Evolutionary conservation across 2,113 vertebrate species (phyloP), one percentile per base, ranked within the genome.

Genomic region (Silurus meridionalis): DNA sequence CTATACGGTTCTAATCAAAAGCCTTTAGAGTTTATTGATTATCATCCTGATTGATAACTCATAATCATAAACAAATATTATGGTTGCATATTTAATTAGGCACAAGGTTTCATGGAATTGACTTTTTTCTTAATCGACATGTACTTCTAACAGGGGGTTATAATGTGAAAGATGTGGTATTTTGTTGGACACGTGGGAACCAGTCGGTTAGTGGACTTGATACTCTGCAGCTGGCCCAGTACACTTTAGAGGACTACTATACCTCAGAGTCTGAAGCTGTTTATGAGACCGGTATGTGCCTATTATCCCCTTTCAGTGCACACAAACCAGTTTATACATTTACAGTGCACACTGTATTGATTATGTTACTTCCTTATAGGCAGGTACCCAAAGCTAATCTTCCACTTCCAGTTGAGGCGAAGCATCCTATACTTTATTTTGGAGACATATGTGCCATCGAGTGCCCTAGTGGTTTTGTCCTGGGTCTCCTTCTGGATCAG

Each of bases 401-500:
- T 97, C 90, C 96, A 97, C 91, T 97, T 97, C 87, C 94, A 97
- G 89, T 94, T 98, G 87, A 97, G 96, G 91, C 95, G 96, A 89
- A 98, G 96, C 92, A 97, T 98, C 86, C 92, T 97, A 52, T 97
- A 97, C 91, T 97, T 98, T 89, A 97, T 97, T 90, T 89, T 97
- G 71, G 97, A 98, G 92, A 97, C 97, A 0, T 97, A 97, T 0
- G 96, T 98, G 2, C 97, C 97, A 60, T 97, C 97, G 5, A 97
- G 95, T 90, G 93, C 97, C 19, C 93, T 97, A 78, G 97, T 98
- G 15, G 96, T 97, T 8, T 95, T 97, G 72, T 98, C 97, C 10
- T 97, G 96, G 97, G 96, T 97, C 8, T 98, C 97, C 0, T 97
- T 98, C 91, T 97, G 97, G 97, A 98, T 97, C 89, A 97, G 97